phyloP scores from a whole-genome alignment of 2,797 vertebrate species.

The Sebastes reedi region DNA sequence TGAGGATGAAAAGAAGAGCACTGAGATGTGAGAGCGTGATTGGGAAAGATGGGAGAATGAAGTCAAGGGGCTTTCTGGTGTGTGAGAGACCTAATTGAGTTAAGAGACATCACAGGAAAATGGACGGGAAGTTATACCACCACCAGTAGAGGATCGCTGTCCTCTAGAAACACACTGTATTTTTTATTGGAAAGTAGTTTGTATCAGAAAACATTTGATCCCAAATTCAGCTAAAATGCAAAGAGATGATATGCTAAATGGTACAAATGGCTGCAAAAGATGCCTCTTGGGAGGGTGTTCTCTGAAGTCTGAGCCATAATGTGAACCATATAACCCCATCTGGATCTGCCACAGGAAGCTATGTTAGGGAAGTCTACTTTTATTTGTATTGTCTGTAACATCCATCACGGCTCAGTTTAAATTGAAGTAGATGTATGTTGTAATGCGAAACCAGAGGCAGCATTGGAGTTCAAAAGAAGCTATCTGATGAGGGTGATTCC shows the following conservation, averaged over 20 bases:
- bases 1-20: slow-evolving; percentile 25
- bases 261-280: background rate
- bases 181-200: background rate
- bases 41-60: slow-evolving; percentile 19
- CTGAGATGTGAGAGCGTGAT: slow-evolving; percentile 16
- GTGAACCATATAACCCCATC: background rate
- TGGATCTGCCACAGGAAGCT: background rate
- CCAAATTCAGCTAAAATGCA: background rate
- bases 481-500: background rate
- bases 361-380: background rate
- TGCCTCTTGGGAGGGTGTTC: background rate
- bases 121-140: background rate
- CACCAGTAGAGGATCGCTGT: background rate
- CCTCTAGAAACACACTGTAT: background rate
- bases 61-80: slow-evolving; percentile 26
- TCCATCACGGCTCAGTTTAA: background rate
- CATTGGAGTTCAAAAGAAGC: background rate
- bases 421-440: background rate
- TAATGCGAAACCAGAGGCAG: background rate
- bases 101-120: slow-evolving; percentile 32
- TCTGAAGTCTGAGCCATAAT: background rate
- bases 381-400: background rate
- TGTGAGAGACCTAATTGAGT: slow-evolving; percentile 56
- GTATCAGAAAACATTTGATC: background rate
- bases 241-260: background rate